Evolutionary conservation across 2,888 invertebrate species (phyloP), one percentile per base, ranked within the genome.

Genomic region (Plagodis dolabraria): DNA sequence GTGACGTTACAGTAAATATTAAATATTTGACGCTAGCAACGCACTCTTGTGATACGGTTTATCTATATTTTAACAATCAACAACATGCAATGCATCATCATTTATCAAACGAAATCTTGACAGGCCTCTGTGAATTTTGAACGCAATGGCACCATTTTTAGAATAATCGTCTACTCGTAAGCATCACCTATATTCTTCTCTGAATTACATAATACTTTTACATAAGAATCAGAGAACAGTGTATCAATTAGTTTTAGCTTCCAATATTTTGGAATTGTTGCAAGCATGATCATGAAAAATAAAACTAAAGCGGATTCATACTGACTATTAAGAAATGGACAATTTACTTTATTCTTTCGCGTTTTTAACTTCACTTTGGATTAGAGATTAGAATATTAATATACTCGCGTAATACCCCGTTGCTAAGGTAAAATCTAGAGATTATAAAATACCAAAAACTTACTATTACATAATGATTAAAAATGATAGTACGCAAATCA

Each of bases 41-140:
- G 22, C 46, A 60, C 55, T 47, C 47, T 49, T 43, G 46, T 69
- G 80, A 81, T 80, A 78, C 67, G 57, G 64, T 82, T 22, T 87
- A 86, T 86, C 83, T 73, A 60, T 69, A 74, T 79, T 75, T 76
- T 59, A 67, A 73, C 75, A 78, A 79, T 78, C 80, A 71, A 72
- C 74, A 70, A 68, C 77, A 62, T 75, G 75, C 80, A 75, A 80
- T 90, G 79, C 72, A 89, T 88, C 87, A 90, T 88, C 84, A 85
- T 92, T 77, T 86, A 91, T 92, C 91, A 89, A 80, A 77, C 53
- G 63, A 74, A 79, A 77, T 79, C 80, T 87, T 85, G 87, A 86
- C 89, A 82, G 45, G 53, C 78, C 76, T 71, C 69, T 71, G 70
- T 69, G 63, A 72, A 75, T 68, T 61, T 46, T 58, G 60, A 65